phyloP scores from a whole-genome alignment of 2,797 vertebrate genomes.

The Pseudochirops cupreus region DNA sequence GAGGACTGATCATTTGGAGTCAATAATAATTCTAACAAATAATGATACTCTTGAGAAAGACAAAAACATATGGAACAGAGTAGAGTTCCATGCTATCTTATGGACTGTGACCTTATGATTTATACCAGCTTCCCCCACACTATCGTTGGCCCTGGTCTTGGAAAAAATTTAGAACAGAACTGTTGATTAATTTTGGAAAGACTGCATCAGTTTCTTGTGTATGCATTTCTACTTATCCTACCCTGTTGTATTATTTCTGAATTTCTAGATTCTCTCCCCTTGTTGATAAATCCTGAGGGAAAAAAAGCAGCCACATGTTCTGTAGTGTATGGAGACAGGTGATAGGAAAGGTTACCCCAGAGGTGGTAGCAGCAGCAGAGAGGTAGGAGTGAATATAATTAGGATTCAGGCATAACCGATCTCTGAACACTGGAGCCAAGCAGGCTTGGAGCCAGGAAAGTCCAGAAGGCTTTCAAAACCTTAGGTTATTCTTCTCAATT shows the following conservation, averaged over 20 bases:
- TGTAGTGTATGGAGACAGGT: background rate
- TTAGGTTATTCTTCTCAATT: background rate
- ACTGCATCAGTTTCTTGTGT: background rate
- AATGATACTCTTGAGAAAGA: background rate
- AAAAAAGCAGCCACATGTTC: background rate
- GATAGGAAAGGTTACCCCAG: background rate
- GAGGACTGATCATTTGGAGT: background rate
- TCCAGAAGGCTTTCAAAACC: background rate
- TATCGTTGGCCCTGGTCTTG: background rate
- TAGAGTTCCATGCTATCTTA: background rate
- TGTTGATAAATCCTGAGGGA: background rate
- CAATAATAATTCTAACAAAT: background rate
- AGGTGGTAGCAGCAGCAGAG: background rate
- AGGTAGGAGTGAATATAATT: background rate
- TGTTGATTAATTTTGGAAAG: background rate
- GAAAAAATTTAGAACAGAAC: background rate
- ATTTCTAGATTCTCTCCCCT: background rate
- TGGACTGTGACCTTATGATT: background rate
- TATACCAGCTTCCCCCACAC: background rate
- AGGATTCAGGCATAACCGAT: background rate
- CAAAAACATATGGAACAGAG: background rate
- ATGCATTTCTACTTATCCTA: background rate
- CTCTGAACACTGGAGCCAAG: background rate
- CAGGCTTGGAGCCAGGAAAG: background rate
- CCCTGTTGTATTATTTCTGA: background rate